Conservation (phyloP, 2,888 invertebrate genomes). For the Melanchra persicariae region DNA sequence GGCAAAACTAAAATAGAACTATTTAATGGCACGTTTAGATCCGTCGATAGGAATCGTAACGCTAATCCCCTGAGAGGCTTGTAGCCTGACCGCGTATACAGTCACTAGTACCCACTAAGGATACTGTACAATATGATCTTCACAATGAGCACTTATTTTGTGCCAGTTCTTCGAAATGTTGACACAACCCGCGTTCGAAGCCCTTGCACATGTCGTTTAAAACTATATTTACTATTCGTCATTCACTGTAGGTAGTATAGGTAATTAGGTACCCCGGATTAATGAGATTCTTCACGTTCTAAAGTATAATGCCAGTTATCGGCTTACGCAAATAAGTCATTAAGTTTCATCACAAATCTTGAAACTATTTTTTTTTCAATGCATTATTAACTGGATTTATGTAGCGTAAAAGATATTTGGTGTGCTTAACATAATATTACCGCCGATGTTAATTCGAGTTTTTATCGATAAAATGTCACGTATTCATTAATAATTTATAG, state of each 20-base stretch:
- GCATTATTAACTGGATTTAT: constrained; percentile 10
- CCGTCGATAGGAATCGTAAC: constrained; percentile 10
- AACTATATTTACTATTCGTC: constrained; percentile 9
- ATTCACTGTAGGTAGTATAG: neutral
- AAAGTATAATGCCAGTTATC: neutral
- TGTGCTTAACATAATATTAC: constrained; percentile 20
- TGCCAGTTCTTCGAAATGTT: constrained; percentile 27
- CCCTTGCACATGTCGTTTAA: constrained; percentile 12
- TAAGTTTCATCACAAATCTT: constrained; percentile 19
- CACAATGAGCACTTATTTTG: constrained; percentile 10
- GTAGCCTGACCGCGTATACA: neutral
- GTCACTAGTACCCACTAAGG: neutral
- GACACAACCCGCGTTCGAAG: constrained; percentile 17
- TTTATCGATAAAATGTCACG: constrained; percentile 28
- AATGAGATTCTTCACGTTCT: constrained; percentile 26
- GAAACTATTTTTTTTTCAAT: constrained; percentile 13
- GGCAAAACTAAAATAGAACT: constrained; percentile 49
- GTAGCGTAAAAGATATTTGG: neutral
- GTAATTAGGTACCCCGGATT: constrained; percentile 2
- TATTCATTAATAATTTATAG: constrained; percentile 48
- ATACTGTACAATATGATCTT: neutral
- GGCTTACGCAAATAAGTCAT: constrained; percentile 9
- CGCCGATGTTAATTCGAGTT: constrained; percentile 19
- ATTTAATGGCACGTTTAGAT: constrained; percentile 31
- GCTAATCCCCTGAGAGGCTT: neutral